A percentile compares a stretch with the other conserved stretches of the same genome.
Evolutionary conservation across 2,888 invertebrate genomes (phyloP).

Genomic region (Drosophila flavopinicola): DNA sequence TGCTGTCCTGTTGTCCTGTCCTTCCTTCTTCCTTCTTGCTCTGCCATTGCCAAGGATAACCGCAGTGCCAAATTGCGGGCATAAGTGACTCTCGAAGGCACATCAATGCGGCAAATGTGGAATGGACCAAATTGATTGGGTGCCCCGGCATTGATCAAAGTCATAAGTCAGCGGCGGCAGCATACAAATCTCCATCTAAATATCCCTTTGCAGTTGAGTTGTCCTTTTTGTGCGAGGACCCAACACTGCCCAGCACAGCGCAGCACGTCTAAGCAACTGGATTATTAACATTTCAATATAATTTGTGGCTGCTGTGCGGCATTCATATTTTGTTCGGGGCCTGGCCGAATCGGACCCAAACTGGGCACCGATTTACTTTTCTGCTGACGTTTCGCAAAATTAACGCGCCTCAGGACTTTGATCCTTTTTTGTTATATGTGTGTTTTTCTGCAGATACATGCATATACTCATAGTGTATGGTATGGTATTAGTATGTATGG

Average conservation of each 20-base stretch:
- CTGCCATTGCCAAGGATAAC: slow-evolving; percentile 56
- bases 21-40: slow-evolving; percentile 4
- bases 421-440: slow-evolving; percentile 63
- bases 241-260: slow-evolving; percentile 8
- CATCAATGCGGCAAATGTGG: slow-evolving; percentile 64
- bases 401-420: slow-evolving; percentile 77
- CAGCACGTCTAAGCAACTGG: slow-evolving; percentile 77
- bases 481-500: slow-evolving; percentile 45
- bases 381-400: slow-evolving; percentile 76
- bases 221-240: slow-evolving; percentile 59
- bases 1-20: background rate
- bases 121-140: slow-evolving; percentile 61
- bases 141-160: slow-evolving; percentile 73
- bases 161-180: slow-evolving; percentile 77
- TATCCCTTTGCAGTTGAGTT: slow-evolving; percentile 75
- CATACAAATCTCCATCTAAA: slow-evolving; percentile 78
- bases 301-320: slow-evolving; percentile 57
- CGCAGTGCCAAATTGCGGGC: slow-evolving; percentile 77
- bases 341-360: slow-evolving; percentile 22
- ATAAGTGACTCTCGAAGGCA: slow-evolving; percentile 71
- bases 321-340: slow-evolving; percentile 58
- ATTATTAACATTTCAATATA: slow-evolving; percentile 82
- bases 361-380: slow-evolving; percentile 64
- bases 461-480: background rate
- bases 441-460: background rate